A percentile compares a stretch with the other conserved stretches of the same genome.
Evolutionary conservation across 2,797 vertebrate genomes (phyloP).

Genomic region (Nyctibius grandis): DNA sequence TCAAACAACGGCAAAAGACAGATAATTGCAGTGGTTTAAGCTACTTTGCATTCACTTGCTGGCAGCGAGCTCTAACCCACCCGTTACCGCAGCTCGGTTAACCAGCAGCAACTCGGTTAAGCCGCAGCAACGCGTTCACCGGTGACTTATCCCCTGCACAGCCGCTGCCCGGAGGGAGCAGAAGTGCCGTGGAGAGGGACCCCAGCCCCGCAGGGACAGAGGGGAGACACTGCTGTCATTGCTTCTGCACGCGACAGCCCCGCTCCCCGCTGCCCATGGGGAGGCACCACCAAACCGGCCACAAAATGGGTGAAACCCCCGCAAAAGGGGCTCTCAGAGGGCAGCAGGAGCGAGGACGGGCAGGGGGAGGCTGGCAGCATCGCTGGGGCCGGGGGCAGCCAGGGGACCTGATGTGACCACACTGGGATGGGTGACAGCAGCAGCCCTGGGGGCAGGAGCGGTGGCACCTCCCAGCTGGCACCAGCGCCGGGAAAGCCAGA

Average conservation of each 20-base stretch:
- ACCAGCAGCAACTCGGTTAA: conserved; percentile 38
- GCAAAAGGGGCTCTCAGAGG: not conserved
- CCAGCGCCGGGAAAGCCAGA: not conserved
- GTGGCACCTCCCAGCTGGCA: not conserved
- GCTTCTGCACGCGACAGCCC: not conserved
- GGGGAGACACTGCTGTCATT: accelerated
- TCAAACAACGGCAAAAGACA: not conserved
- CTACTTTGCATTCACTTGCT: conserved; percentile 41
- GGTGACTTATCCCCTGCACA: not conserved
- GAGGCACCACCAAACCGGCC: not conserved
- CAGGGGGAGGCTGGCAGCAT: not conserved
- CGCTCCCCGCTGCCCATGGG: accelerated
- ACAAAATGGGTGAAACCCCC: not conserved
- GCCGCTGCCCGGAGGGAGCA: not conserved
- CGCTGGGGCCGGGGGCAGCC: accelerated
- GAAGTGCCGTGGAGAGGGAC: not conserved
- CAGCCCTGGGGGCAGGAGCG: not conserved
- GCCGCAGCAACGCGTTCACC: not conserved
- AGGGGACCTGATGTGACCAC: not conserved
- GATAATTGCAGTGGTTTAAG: conserved; percentile 52
- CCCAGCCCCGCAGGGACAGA: not conserved
- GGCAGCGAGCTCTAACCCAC: conserved; percentile 24
- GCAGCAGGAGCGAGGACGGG: not conserved
- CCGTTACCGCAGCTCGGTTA: conserved; percentile 34
- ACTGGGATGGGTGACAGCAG: accelerated